Base-by-base conservation (phyloP, 2,113 vertebrate genomes). In the Marmota monax region DNA sequence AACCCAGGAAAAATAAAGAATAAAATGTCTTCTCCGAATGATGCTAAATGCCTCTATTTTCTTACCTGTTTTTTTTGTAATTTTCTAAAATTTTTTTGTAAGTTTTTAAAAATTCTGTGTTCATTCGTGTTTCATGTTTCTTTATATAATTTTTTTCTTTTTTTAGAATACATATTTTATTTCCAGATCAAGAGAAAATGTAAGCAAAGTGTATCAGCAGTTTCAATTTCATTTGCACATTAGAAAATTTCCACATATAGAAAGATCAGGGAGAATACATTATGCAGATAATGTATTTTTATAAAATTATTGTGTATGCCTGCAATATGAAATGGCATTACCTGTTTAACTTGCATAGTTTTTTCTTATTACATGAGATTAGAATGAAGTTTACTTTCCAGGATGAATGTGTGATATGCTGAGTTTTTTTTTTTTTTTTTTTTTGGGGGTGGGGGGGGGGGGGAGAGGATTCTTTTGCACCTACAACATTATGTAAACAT, bases 391-490 rank as follows among this genome's bases (percentile, higher is more conserved):
- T 8, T 18, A 37, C 10, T 78, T 22, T 42, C 16, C 5, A 73
- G 11, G 58, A 32, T n/a, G 20, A 85, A 51, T 14, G 13, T 7
- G 17, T 51, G 42, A 51, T 8, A 85, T 67, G 27, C 3, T 51
- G 7, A 89, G 4, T 17, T 92, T 16, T 17, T 53, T 51, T 13
- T 16, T 53, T 53, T 53, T 13, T 51, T 51, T 42, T 42, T n/a
- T n/a, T n/a, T n/a, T n/a, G 3, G 42, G 39, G 4, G 39, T 1
- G 3, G 42, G 42, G 42, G 42, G 5, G 7, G 7, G 6, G 1
- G 7, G 42, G 42, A 4, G 42, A 7, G 42, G 42, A 83, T 56
- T 9, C 6, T 9, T 92, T 58, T 92, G 23, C 14, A 58, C 32
- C 65, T 25, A 32, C 0, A 0, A 12, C 17, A 10, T 58, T 73